These are phyloP conservation scores for Rhopilema esculentum DNA, from an alignment of 30 jellyfish, hydroid and myxozoan species.

Conservation along the genomic window DNA sequence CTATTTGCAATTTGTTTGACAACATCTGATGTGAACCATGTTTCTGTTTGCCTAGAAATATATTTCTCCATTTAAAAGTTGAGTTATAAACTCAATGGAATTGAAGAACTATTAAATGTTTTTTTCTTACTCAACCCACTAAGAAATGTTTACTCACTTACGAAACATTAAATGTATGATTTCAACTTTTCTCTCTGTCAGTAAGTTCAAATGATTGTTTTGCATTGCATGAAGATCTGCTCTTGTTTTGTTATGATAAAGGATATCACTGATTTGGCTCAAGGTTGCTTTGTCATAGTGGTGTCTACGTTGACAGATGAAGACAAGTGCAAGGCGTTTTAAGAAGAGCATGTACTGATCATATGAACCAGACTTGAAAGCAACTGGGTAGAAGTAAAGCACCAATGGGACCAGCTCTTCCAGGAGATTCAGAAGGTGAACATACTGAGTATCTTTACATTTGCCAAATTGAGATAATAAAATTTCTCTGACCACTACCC, in stretches of 20 bases:
- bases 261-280: constrained; percentile 34
- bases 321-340: neutral
- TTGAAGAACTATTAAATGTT: neutral
- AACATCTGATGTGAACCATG: neutral
- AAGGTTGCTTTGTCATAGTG: constrained; percentile 31
- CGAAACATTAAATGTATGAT: constrained; percentile 2
- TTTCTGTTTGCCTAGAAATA: neutral
- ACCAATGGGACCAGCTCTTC: too few relatives aligned
- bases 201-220: neutral
- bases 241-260: neutral
- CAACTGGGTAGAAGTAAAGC: constrained; percentile 12
- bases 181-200: constrained; percentile 20
- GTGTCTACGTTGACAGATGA: constrained; percentile 7
- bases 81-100: neutral
- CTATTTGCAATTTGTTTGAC: neutral
- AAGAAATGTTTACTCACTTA: neutral
- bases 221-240: constrained; percentile 25
- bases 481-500: constrained; percentile 12
- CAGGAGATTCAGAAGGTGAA: too few relatives aligned
- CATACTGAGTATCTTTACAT: constrained; percentile 5
- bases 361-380: neutral
- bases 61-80: neutral
- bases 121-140: neutral
- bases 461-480: neutral
- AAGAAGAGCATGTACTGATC: constrained; percentile 6